Evolutionary conservation across 2,888 invertebrate species (phyloP), one percentile per base, ranked within the genome.

Genomic region (Lasioglossum malachurum): DNA sequence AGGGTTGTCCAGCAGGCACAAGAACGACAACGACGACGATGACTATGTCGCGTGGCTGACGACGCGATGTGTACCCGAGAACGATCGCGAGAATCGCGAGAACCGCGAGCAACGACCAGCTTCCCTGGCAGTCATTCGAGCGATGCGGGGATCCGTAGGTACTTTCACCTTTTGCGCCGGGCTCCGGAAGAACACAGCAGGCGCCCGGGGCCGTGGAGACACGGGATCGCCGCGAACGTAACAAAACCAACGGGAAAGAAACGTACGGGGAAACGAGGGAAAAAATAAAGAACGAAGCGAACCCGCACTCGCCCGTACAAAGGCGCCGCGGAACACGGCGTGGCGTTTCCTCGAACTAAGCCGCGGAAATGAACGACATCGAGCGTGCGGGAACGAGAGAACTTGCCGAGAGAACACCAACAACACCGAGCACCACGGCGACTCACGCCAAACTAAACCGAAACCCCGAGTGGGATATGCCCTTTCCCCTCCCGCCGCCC

Each of bases 401-500:
- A 57, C 38, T 64, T 60, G 35, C 38, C 53, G 41, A 19, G 64
- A 31, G 64, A 31, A 75, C 71, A 74, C 41, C 67, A 60, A 14
- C 49, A 76, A 84, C 78, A 80, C 86, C 88, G 76, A 73, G 67
- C 84, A 46, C 84, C 72, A 84, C 86, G 84, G 84, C 88, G 90
- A 85, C 91, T 92, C 92, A 87, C 89, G 91, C 90, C 86, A 84
- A 91, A 92, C 92, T 92, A 89, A 92, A 89, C 85, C 81, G 85
- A 84, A 90, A 80, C 71, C 88, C 87, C 82, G 80, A 89, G 87
- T 88, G 89, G 91, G 90, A 87, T 86, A 85, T 91, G 86, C 87
- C 92, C 89, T 89, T 90, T 85, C 88, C 87, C 86, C 87, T 87
- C 84, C 75, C 69, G 44, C n/a, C 75, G 75, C 81, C 31, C 86